A percentile compares a stretch with the other conserved stretches of the same genome.
Conservation (phyloP, 2,888 invertebrate species). For the Eudasyphora cyanicolor region DNA sequence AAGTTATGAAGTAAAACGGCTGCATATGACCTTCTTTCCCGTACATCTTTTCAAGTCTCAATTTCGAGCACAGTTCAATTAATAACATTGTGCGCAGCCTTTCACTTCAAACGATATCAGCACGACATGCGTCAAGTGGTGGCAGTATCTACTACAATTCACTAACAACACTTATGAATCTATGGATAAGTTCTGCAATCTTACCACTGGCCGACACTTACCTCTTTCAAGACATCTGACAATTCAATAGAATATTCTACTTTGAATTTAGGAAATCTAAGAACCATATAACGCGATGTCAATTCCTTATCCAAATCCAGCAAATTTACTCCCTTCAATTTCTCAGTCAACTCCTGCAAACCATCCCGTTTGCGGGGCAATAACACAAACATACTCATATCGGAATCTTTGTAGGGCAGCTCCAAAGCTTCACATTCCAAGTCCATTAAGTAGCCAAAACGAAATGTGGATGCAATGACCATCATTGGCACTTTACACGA, state of each 20-base stretch:
- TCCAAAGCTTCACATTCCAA: constrained; percentile 84
- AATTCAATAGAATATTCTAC: constrained; percentile 87
- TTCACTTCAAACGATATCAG: too few species aligned
- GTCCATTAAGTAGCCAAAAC: constrained; percentile 81
- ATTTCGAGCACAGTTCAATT: too few species aligned
- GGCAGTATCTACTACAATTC: too few species aligned
- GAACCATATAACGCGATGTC: constrained; percentile 73
- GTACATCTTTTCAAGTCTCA: too few species aligned
- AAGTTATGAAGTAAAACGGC: too few species aligned
- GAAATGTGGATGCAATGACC: constrained; percentile 82
- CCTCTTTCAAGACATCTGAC: constrained; percentile 83
- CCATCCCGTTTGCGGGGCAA: constrained; percentile 87
- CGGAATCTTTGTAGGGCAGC: constrained; percentile 86
- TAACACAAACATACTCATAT: constrained; percentile 88
- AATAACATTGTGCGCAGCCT: too few species aligned
- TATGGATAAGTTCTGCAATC: too few species aligned
- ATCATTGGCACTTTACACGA: constrained; percentile 86
- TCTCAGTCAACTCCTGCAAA: constrained; percentile 83
- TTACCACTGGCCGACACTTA: constrained; percentile 67
- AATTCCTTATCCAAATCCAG: constrained; percentile 79
- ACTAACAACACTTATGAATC: too few species aligned
- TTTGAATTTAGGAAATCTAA: constrained; percentile 90
- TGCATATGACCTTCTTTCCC: too few species aligned
- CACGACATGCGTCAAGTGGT: too few species aligned
- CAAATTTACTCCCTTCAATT: constrained; percentile 83